These are phyloP conservation scores for Epinotia demarniana DNA, from an alignment of 2,888 invertebrate species.

Conservation along the genomic window DNA sequence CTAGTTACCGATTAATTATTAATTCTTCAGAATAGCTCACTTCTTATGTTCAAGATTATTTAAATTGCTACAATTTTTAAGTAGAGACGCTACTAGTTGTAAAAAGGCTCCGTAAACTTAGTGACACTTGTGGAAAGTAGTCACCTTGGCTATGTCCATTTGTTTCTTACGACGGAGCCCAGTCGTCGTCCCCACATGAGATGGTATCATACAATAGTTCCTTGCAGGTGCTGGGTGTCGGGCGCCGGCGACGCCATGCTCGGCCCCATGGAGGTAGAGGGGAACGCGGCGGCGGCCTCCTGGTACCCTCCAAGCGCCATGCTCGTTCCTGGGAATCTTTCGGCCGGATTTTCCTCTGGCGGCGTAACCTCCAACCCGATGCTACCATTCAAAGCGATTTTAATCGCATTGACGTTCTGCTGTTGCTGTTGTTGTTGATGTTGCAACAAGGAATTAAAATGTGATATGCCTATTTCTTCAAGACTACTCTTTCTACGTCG, in stretches of 20 bases:
- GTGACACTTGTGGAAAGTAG: neutral
- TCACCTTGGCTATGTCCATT: constrained; percentile 83
- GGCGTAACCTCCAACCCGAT: constrained; percentile 93
- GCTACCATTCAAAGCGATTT: constrained; percentile 93
- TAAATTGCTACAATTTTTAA: constrained; percentile 55
- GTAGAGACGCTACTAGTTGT: constrained; percentile 71
- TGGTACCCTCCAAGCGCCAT: constrained; percentile 76
- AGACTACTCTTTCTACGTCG: constrained; percentile 92
- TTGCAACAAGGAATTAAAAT: constrained; percentile 88
- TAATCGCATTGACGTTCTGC: constrained; percentile 90
- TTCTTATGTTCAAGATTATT: constrained; percentile 46
- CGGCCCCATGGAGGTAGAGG: constrained; percentile 68
- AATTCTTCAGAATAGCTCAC: constrained; percentile 15
- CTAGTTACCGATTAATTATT: constrained; percentile 32
- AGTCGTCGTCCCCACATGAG: constrained; percentile 96
- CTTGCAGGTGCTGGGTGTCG: constrained; percentile 92
- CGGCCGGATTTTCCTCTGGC: constrained; percentile 86
- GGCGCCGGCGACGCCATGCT: constrained; percentile 69
- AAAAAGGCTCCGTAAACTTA: constrained; percentile 58
- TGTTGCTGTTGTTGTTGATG: constrained; percentile 82
- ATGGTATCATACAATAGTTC: constrained; percentile 98
- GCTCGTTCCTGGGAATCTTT: constrained; percentile 73
- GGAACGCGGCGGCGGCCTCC: constrained; percentile 77
- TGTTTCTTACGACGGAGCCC: constrained; percentile 90
- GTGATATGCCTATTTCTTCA: constrained; percentile 93